Conservation (phyloP, 2,888 invertebrate species). For the Ophion obscuratus region DNA sequence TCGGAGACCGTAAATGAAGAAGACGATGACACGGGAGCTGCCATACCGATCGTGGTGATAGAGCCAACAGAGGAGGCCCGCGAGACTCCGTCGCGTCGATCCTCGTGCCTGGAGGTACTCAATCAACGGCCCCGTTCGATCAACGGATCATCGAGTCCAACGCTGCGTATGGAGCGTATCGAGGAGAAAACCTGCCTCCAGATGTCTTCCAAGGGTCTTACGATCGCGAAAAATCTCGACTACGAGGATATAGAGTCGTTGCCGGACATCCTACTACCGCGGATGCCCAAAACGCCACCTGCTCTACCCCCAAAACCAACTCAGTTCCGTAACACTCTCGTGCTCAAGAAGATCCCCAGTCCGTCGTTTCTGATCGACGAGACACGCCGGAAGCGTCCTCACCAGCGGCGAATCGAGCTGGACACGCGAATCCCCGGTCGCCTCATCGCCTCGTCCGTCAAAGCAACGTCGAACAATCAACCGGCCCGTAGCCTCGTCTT, state of each 20-base stretch:
- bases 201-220: conserved; percentile 80
- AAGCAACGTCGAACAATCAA: conserved; percentile 51
- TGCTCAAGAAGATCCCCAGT: conserved; percentile 82
- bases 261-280: conserved; percentile 74
- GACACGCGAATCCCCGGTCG: conserved; percentile 64
- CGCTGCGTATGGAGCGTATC: conserved; percentile 77
- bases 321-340: conserved; percentile 78
- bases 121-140: conserved; percentile 44
- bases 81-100: conserved; percentile 50
- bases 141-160: conserved; percentile 72
- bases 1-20: conserved; percentile 47
- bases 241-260: conserved; percentile 83
- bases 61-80: conserved; percentile 74
- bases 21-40: conserved; percentile 72
- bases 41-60: conserved; percentile 80
- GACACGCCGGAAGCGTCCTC: conserved; percentile 75
- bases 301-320: conserved; percentile 91
- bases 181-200: conserved; percentile 81
- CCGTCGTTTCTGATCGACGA: conserved; percentile 83
- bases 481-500: conserved; percentile 76
- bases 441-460: conserved; percentile 64
- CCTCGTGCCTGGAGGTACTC: conserved; percentile 48
- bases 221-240: conserved; percentile 82
- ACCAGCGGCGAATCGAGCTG: conserved; percentile 41
- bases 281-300: conserved; percentile 85